A percentile compares a stretch with the other conserved stretches of the same genome.
Conservation (phyloP, 2,888 invertebrate species). For the Pyrocoelia pectoralis region DNA sequence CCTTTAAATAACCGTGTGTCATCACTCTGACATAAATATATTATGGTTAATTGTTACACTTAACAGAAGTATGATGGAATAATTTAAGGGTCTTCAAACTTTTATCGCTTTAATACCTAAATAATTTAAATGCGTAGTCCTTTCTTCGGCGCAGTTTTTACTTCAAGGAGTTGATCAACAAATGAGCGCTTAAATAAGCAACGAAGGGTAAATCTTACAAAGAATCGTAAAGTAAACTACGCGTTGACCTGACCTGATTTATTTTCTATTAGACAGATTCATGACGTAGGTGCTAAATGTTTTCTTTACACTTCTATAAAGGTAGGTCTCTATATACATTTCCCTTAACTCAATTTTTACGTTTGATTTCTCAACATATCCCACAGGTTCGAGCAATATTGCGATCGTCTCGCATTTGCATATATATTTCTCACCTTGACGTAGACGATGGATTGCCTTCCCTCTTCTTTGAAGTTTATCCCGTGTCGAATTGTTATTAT, state of each 20-base stretch:
- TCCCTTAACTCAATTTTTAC: neutral
- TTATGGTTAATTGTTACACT: too few relatives aligned
- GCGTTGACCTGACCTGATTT: constrained; percentile 22
- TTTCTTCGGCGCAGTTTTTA: neutral
- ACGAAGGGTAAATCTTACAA: constrained; percentile 18
- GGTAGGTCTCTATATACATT: neutral
- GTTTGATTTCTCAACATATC: neutral
- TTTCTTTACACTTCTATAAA: too few relatives aligned
- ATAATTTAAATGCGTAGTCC: too few relatives aligned
- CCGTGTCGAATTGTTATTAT: neutral
- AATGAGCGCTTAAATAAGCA: constrained; percentile 26
- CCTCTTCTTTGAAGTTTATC: neutral
- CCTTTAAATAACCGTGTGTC: too few relatives aligned
- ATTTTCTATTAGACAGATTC: constrained; percentile 13
- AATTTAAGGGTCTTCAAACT: too few relatives aligned
- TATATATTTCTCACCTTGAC: neutral
- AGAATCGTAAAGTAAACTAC: too few relatives aligned
- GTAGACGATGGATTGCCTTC: neutral
- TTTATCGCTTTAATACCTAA: too few relatives aligned
- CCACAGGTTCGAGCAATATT: neutral
- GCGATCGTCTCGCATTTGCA: neutral
- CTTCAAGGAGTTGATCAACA: constrained; percentile 21
- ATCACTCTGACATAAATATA: too few relatives aligned
- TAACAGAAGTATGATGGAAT: too few relatives aligned
- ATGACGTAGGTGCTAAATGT: too few relatives aligned